phyloP scores from a whole-genome alignment of 2,113 vertebrate genomes.

The Phaethornis superciliosus region DNA sequence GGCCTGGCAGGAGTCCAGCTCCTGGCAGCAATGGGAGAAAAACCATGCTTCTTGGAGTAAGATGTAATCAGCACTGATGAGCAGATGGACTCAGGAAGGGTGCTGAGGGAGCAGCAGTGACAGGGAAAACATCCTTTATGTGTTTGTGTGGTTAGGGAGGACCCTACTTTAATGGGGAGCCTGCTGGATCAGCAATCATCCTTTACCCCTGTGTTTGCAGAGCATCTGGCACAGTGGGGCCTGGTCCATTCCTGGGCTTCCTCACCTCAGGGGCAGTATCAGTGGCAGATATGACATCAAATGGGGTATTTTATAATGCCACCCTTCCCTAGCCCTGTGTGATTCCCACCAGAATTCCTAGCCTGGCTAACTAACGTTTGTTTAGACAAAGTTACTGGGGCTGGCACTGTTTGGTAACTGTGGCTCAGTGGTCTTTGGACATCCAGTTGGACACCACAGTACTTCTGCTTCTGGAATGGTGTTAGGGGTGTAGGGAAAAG shows the following conservation, averaged over 20 bases:
- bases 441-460: background rate
- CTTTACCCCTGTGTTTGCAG: background rate
- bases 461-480: background rate
- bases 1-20: background rate
- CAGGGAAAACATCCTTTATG: background rate
- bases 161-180: background rate
- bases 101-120: background rate
- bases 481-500: background rate
- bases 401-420: rapidly evolving
- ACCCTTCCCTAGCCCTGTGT: background rate
- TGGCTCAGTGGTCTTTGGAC: background rate
- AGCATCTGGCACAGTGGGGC: background rate
- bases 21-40: background rate
- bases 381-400: background rate
- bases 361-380: background rate
- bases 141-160: background rate
- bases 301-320: background rate
- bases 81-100: background rate
- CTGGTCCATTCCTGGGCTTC: background rate
- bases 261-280: background rate
- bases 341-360: background rate
- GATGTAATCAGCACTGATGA: background rate
- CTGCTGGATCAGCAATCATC: background rate
- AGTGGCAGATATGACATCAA: background rate
- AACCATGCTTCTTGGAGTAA: background rate